A percentile compares a stretch with the other conserved stretches of the same genome.
These are phyloP conservation scores for Tolypeutes matacus DNA, from an alignment of 2,797 vertebrate species.

Conservation along the genomic window DNA sequence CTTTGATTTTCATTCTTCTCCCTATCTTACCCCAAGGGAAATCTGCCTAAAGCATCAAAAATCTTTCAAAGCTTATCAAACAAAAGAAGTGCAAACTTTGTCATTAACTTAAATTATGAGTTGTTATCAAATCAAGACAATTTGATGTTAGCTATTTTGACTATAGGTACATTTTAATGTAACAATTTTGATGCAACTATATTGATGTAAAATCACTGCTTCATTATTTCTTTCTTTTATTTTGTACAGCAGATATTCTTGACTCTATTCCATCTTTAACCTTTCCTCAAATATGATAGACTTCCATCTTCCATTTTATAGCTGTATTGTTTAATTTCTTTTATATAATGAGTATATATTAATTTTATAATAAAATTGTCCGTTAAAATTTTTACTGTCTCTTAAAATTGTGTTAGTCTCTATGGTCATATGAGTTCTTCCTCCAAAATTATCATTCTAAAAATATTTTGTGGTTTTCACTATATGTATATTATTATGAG, in stretches of 20 bases:
- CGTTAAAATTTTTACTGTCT: neutral
- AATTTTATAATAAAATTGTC: neutral
- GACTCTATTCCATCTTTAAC: neutral
- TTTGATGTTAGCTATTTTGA: slow-evolving; percentile 1
- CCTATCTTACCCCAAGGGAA: neutral
- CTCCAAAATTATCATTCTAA: slow-evolving; percentile 5
- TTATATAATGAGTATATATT: slow-evolving; percentile 36
- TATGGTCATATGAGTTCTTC: neutral
- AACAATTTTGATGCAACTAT: slow-evolving; percentile 53
- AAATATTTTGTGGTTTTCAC: slow-evolving; percentile 20
- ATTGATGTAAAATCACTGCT: neutral
- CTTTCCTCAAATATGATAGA: slow-evolving; percentile 2
- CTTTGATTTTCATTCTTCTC: neutral
- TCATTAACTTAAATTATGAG: neutral
- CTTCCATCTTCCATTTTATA: slow-evolving; percentile 31
- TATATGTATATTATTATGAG: slow-evolving; percentile 10
- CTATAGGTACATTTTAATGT: slow-evolving; percentile 44
- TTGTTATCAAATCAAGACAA: neutral
- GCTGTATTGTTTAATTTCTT: slow-evolving; percentile 29
- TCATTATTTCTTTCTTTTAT: neutral
- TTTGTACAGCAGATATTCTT: slow-evolving; percentile 44
- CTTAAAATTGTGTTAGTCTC: neutral
- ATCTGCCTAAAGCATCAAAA: neutral
- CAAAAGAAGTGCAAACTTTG: neutral
- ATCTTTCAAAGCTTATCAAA: slow-evolving; percentile 25